Base-by-base conservation (phyloP, 2,888 invertebrate genomes). In the Drepanosiphum platanoidis region DNA sequence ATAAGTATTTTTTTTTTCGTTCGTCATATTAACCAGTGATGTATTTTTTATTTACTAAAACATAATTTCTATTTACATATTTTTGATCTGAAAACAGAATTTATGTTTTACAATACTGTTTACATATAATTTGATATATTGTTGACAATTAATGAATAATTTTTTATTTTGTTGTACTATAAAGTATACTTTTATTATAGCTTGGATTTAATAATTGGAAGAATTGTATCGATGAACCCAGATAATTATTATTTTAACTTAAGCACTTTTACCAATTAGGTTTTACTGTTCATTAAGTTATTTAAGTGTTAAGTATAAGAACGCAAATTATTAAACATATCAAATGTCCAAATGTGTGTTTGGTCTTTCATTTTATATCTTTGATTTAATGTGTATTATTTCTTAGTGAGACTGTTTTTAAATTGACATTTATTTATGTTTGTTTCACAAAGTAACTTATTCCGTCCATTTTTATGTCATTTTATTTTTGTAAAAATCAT, bases 1-100 rank as follows among this genome's bases (percentile, higher is more conserved):
- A 68, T 86, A 77, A 84, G 84, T 30, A 84, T 84, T 58, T 84
- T 32, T 77, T 84, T 84, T 77, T 84, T 84, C 70, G 52, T 84
- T 32, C 46, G 68, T 22, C 32, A 77, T 74, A 77, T 84, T 70
- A 22, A 83, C n/a, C 75, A 84, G 15, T 84, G n/a, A 68, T 30
- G 30, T 7, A 30, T 61, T 36, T 36, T 79, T 0, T 66, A 36
- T 30, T 5, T 39, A 58, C 27, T 68, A 9, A 34, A 27, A 15
- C 32, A 36, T 52, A n/a, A n/a, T n/a, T n/a, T n/a, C n/a, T n/a
- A 9, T 58, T 30, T 39, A 27, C 15, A 61, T 81, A 72, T 80
- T 70, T 80, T 70, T 46, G 34, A 75, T 36, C 46, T 27, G 22
- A 75, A 58, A 75, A 83, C 15, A 15, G 42, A 39, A n/a, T 7